Percentiles rank a stretch among this genome's conserved stretches.
Evolutionary conservation across 1,140 invertebrate species (phyloP).

Genomic region (Nautilus pompilius): DNA sequence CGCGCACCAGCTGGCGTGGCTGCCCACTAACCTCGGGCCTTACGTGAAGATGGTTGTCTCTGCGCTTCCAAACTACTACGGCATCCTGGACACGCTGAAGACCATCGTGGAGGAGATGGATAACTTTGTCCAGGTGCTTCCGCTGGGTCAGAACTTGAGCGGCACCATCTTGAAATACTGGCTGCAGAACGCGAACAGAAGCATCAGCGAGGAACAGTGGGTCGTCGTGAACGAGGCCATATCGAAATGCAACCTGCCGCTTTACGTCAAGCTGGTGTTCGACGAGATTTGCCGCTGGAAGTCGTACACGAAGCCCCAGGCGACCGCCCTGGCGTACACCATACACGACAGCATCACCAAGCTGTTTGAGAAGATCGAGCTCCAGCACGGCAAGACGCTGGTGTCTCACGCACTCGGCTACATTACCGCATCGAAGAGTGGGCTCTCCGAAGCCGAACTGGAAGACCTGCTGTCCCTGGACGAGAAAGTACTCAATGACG

Average conservation of each 20-base stretch:
- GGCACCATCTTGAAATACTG: conserved; percentile 92
- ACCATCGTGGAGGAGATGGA: conserved; percentile 87
- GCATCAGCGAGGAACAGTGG: conserved; percentile 80
- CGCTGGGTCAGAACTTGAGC: conserved; percentile 72
- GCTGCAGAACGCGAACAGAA: conserved; percentile 88
- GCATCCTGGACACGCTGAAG: conserved; percentile 60
- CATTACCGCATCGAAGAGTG: conserved; percentile 53
- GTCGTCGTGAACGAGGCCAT: conserved; percentile 86
- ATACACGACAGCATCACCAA: conserved; percentile 98
- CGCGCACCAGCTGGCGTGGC: conserved; percentile 93
- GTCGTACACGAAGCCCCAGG: conserved; percentile 90
- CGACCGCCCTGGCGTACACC: conserved; percentile 86
- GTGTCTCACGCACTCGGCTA: conserved; percentile 52
- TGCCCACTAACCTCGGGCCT: conserved; percentile 83
- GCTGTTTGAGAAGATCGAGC: conserved; percentile 56
- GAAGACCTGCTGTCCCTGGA: conserved; percentile 54
- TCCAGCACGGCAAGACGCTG: conserved; percentile 50
- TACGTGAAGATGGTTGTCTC: conserved; percentile 88
- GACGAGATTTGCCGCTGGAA: conserved; percentile 92
- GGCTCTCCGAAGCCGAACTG: conserved; percentile 51
- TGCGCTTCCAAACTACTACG: conserved; percentile 50
- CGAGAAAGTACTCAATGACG: conserved; percentile 89
- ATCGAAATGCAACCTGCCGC: conserved; percentile 88
- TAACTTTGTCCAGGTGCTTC: conserved; percentile 70
- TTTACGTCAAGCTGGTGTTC: conserved; percentile 91